phyloP scores from a whole-genome alignment of 2,113 vertebrate species.

The Ginglymostoma cirratum region DNA sequence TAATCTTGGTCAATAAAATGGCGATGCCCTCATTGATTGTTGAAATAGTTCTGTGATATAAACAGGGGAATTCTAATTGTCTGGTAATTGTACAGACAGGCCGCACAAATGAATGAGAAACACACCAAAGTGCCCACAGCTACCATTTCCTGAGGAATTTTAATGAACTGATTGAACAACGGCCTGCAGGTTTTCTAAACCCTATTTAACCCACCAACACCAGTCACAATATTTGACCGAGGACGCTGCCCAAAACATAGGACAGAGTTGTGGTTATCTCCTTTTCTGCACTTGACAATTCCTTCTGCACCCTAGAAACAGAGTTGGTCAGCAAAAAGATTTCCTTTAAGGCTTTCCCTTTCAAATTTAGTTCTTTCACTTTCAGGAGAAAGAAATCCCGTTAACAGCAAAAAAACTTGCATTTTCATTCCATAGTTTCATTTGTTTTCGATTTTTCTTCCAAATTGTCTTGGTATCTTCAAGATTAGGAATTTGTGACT shows the following conservation, averaged over 20 bases:
- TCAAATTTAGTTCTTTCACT: background rate
- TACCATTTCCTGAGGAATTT: background rate
- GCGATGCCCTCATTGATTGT: background rate
- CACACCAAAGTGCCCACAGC: background rate
- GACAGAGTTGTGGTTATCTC: background rate
- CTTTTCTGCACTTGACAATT: background rate
- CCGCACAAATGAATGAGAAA: background rate
- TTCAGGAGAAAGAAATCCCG: background rate
- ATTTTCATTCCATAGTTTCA: background rate
- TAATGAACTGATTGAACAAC: background rate
- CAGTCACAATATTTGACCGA: background rate
- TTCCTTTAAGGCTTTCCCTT: background rate
- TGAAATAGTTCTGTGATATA: background rate
- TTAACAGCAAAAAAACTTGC: background rate
- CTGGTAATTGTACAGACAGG: background rate
- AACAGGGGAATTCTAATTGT: background rate
- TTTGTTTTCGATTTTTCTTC: background rate
- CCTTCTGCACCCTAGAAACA: background rate
- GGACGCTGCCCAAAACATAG: background rate
- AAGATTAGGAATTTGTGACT: background rate
- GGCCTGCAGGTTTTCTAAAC: background rate
- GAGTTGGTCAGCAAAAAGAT: background rate
- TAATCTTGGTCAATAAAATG: no score
- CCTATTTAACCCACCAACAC: background rate
- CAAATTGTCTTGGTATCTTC: background rate